These are phyloP conservation scores for Tragelaphus scriptus DNA, from an alignment of 2,113 vertebrate genomes.

Conservation along the genomic window DNA sequence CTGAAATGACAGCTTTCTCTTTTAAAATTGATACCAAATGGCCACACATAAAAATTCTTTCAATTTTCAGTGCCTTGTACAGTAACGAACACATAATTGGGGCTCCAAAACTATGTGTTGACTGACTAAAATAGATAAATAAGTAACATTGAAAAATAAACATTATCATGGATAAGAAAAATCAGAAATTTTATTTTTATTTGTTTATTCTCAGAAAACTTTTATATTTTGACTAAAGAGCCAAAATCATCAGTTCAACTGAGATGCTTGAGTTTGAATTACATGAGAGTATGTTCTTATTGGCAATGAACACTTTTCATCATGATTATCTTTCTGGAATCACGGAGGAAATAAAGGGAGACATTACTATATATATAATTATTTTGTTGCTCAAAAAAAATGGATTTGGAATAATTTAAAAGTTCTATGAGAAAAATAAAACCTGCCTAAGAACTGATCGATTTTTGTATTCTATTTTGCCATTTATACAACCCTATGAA, in stretches of 20 bases:
- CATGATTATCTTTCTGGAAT: constrained; percentile 24
- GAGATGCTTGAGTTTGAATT: not conserved
- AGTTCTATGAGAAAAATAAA: not conserved
- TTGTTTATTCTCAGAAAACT: constrained; percentile 25
- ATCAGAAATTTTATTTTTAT: not conserved
- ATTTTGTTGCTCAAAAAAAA: not conserved
- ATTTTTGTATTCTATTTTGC: constrained; percentile 15
- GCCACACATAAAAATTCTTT: constrained; percentile 2
- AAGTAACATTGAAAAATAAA: not conserved
- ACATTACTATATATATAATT: not conserved
- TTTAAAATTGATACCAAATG: not conserved
- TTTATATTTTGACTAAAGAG: constrained; percentile 12
- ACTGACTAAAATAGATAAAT: not conserved
- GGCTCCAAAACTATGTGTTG: not conserved
- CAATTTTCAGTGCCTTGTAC: not conserved
- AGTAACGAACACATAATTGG: not conserved
- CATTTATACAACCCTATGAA: not conserved
- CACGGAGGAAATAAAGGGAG: not conserved
- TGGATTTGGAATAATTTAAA: not conserved
- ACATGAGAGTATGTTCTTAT: not conserved
- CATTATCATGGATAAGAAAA: not conserved
- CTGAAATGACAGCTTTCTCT: constrained; percentile 12
- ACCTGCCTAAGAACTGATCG: not conserved
- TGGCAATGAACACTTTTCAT: not conserved
- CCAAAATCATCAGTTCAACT: not conserved